Percentiles rank a stretch among this genome's conserved stretches.
Conservation (phyloP, 2,113 vertebrate species). For the Rhipidura dahli region DNA sequence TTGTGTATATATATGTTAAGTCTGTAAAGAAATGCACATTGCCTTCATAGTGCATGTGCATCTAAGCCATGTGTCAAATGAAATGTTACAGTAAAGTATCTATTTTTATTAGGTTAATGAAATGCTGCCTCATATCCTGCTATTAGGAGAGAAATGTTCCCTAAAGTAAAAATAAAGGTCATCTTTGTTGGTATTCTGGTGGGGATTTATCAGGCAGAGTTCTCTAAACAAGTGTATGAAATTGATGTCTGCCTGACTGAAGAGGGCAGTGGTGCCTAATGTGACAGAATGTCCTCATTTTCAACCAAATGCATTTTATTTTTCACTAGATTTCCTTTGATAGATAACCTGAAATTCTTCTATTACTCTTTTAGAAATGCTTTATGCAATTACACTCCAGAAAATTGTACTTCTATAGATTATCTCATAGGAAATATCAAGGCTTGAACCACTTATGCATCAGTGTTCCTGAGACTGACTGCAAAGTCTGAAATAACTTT, state of each 20-base stretch:
- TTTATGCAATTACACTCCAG: slow-evolving; percentile 68
- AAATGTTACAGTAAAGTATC: neutral
- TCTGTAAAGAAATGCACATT: neutral
- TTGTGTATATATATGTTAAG: too few species aligned
- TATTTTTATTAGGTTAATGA: neutral
- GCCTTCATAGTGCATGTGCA: neutral
- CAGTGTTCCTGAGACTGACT: slow-evolving; percentile 53
- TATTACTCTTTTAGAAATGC: slow-evolving; percentile 60
- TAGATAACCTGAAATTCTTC: slow-evolving; percentile 55
- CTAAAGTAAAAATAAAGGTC: neutral
- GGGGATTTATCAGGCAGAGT: neutral
- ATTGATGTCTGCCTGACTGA: slow-evolving; percentile 13
- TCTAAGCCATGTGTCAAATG: neutral
- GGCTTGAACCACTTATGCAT: slow-evolving; percentile 29
- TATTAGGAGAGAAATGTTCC: neutral
- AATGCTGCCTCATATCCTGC: neutral
- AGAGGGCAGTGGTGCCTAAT: slow-evolving; percentile 68
- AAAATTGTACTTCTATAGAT: slow-evolving; percentile 59
- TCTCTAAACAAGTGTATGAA: neutral
- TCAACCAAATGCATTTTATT: neutral
- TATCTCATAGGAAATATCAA: slow-evolving; percentile 54
- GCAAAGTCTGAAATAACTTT: slow-evolving; percentile 51
- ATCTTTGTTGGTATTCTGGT: neutral
- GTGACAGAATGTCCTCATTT: neutral
- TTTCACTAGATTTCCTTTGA: slow-evolving; percentile 60